Base-by-base conservation (phyloP, 1,140 invertebrate species). In the Drosophila ironensis region DNA sequence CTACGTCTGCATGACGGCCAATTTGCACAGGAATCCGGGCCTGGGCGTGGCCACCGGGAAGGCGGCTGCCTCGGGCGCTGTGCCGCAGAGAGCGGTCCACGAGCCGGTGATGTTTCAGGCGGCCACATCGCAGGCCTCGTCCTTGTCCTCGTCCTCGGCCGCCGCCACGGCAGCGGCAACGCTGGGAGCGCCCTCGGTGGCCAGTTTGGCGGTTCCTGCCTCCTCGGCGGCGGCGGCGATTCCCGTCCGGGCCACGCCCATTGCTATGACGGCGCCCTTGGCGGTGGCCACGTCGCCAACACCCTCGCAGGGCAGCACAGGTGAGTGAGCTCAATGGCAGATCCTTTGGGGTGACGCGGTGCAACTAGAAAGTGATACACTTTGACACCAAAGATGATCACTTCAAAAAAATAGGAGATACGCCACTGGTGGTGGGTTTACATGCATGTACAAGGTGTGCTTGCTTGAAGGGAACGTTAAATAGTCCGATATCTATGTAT, bases 1-100 rank as follows among this genome's bases (percentile, higher is more conserved):
- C 72, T 94, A 94, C 90, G 93, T 94, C 4, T 94, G 93, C 77
- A 94, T 94, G 93, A 94, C 93, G 5, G 93, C 93, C 8, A 93
- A 93, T 30, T 88, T 91, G 16, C 88, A 91, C 56, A 50, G 74
- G 17, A 72, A 77, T 42, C 33, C 51, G 16, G 16, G 54, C 0
- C 41, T 33, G 2, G 51, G 40, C 1, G 7, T 61, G 59, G 59
- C 57, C n/a, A 47, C 59, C 0, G 59, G 41, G n/a, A 37, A 57
- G 6, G 33, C 38, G 11, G 46, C 48, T 14, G 37, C 42, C 11
- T 33, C 37, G 1, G 61, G 25, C 1, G 51, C 61, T 5, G 53
- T 22, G 50, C 69, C 37, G 11, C 67, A 72, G 24, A 46, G 60
- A 17, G 60, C 57, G 0, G 24, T 64, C 30, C 60, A 47, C 9